phyloP scores from a whole-genome alignment of 2,797 vertebrate genomes.

The Molossus alvarezi region DNA sequence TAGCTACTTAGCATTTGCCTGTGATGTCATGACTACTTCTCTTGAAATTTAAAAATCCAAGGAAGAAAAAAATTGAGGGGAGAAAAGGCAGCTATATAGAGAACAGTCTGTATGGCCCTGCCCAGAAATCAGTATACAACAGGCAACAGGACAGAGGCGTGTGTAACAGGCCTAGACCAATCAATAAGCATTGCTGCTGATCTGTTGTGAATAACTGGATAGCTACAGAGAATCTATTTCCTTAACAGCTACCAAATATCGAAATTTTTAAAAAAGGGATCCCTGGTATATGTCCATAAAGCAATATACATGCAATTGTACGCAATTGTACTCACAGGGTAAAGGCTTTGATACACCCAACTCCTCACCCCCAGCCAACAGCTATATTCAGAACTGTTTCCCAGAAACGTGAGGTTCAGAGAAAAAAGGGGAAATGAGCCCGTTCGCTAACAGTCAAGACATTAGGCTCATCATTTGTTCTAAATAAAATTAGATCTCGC shows the following conservation, averaged over 20 bases:
- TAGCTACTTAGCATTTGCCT: neutral
- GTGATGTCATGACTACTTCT: neutral
- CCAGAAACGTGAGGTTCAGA: constrained; percentile 6
- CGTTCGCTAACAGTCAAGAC: neutral
- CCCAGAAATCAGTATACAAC: neutral
- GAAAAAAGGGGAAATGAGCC: neutral
- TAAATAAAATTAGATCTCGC: neutral
- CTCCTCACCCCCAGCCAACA: neutral
- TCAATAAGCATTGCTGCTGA: neutral
- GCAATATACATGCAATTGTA: neutral
- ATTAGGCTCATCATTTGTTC: neutral
- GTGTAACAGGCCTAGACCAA: neutral
- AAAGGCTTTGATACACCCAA: neutral
- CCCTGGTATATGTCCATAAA: neutral
- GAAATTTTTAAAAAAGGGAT: neutral
- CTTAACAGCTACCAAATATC: neutral
- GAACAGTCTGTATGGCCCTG: neutral
- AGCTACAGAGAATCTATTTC: neutral
- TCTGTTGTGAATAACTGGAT: neutral
- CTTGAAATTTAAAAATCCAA: neutral
- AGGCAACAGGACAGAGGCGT: no score
- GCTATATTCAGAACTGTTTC: neutral
- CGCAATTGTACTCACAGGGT: neutral
- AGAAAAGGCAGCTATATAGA: neutral
- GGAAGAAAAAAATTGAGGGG: neutral